Conservation (phyloP, 2,113 vertebrate genomes). For the Heteronetta atricapilla region DNA sequence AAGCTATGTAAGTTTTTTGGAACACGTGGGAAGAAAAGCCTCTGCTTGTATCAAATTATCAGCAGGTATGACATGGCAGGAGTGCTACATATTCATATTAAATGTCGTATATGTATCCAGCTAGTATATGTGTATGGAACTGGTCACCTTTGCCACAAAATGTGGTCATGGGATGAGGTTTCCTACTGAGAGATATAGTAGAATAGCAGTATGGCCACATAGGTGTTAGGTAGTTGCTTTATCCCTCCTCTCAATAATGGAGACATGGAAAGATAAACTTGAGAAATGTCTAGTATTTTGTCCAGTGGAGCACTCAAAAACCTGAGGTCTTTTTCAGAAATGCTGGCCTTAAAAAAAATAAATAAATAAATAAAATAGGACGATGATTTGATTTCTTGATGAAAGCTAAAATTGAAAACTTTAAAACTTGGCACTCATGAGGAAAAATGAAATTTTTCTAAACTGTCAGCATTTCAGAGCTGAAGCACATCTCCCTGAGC, state of each 20-base stretch:
- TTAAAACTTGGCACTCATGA: conserved; percentile 48
- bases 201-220: neutral
- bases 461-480: conserved; percentile 40
- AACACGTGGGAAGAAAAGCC: neutral
- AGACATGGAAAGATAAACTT: neutral
- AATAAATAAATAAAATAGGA: neutral
- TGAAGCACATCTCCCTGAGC: conserved; percentile 22
- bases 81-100: neutral
- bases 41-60: neutral
- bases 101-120: neutral
- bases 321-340: conserved; percentile 19
- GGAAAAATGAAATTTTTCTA: conserved; percentile 52
- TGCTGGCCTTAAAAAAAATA: neutral
- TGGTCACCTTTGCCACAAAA: neutral
- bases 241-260: neutral
- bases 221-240: neutral
- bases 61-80: neutral
- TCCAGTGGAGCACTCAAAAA: neutral
- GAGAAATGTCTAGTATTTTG: neutral
- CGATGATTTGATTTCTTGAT: conserved; percentile 34
- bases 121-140: neutral
- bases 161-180: neutral
- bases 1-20: neutral
- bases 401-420: conserved; percentile 48
- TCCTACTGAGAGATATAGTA: neutral